A percentile compares a stretch with the other conserved stretches of the same genome.
Conservation (phyloP, 2,888 invertebrate genomes). For the Polydrusus cervinus region DNA sequence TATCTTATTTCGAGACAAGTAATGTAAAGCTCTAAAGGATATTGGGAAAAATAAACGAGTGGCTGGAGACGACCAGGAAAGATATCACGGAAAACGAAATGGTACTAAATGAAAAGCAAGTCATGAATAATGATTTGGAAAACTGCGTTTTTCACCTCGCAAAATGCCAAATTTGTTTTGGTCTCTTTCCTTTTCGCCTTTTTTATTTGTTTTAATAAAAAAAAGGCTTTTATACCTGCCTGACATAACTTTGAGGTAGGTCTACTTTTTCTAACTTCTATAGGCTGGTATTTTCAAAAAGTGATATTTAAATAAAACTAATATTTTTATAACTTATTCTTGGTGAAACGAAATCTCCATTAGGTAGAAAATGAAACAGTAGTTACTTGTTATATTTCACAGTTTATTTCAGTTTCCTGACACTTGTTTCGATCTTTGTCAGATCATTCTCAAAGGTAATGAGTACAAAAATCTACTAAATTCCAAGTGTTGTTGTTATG, state of each 20-base stretch:
- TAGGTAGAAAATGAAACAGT: no score
- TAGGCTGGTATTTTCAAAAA: no score
- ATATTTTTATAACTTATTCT: no score
- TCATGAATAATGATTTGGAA: constrained; percentile 43
- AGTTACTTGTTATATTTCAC: no score
- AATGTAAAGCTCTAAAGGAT: constrained; percentile 31
- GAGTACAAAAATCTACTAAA: no score
- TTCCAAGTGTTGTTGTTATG: no score
- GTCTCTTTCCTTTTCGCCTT: background rate
- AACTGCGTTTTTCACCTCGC: constrained; percentile 30
- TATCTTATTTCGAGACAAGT: constrained; percentile 27
- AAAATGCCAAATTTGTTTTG: constrained; percentile 18
- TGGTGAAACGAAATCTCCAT: no score
- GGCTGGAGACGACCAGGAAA: constrained; percentile 28
- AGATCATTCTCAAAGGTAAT: no score
- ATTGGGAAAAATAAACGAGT: constrained; percentile 33
- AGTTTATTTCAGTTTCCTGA: no score
- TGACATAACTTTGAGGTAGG: background rate
- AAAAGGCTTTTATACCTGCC: background rate
- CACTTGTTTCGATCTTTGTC: no score
- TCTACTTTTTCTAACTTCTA: background rate
- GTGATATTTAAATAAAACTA: no score
- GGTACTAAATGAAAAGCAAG: constrained; percentile 35
- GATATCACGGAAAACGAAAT: constrained; percentile 30
- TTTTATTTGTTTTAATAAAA: background rate